Percentiles rank a stretch among this genome's conserved stretches.
Conservation (phyloP, 2,113 vertebrate species). For the Tylochromis polylepis region DNA sequence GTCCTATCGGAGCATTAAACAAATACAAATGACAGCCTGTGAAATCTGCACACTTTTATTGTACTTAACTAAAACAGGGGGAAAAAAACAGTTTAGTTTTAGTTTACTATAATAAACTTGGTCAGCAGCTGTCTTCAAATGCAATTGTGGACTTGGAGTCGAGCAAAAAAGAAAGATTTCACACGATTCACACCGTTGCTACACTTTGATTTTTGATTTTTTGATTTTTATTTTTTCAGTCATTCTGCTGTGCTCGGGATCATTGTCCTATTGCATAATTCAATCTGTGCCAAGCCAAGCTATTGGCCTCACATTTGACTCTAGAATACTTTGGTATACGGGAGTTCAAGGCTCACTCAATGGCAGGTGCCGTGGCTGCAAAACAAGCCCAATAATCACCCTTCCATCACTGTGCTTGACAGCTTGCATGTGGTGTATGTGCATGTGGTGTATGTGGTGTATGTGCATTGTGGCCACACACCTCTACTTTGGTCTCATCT, state of each 20-base stretch:
- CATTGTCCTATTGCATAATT: neutral
- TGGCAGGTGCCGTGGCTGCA: neutral
- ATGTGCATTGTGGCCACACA: neutral
- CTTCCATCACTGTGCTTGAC: neutral
- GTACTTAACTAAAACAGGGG: neutral
- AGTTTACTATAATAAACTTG: neutral
- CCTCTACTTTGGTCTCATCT: neutral
- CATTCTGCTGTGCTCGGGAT: neutral
- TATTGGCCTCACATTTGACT: neutral
- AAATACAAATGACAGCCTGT: neutral
- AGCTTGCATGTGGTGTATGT: neutral
- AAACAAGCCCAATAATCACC: neutral
- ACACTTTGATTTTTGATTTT: neutral
- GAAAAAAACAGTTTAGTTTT: neutral
- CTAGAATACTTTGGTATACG: neutral
- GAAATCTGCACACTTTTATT: neutral
- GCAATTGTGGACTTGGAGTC: neutral
- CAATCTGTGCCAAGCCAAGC: accelerated
- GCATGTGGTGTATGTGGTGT: neutral
- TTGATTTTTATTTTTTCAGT: neutral
- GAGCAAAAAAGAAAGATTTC: neutral
- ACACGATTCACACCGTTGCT: too few relatives aligned
- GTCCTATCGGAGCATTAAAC: neutral
- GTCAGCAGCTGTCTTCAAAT: neutral
- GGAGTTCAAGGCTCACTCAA: neutral